Base-by-base conservation (phyloP, 2,113 vertebrate species). In the Thamnophis sirtalis region DNA sequence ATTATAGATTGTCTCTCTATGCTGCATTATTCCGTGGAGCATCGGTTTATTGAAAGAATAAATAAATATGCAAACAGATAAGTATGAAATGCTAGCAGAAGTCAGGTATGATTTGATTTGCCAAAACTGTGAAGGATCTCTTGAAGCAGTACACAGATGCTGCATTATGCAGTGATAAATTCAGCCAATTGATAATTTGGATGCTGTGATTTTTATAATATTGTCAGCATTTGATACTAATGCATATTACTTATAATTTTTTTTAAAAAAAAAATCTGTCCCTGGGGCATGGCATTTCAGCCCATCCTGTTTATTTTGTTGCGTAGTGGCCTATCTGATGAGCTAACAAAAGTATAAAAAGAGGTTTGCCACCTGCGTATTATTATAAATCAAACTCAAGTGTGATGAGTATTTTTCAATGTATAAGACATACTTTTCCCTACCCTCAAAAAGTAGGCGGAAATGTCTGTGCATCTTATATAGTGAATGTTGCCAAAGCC, bases 1-100 rank as follows among this genome's bases (percentile, higher is more conserved):
- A 68, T 68, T 68, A 88, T 84, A 84, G 5, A 1, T 89, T 90
- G 90, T 84, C 6, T 95, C 15, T 92, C 68, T 38, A 56, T 28
- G 56, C 24, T 43, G 90, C 10, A 60, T 26, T 92, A 10, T 10
- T 84, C 56, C 63, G 92, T 88, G 33, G 68, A 80, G 33, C 33
- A 38, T 80, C 2, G 6, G 33, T 38, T 80, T 38, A 38, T 38
- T 80, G 68, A 80, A 80, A 80, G 5, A 80, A 38, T 80, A 38
- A 68, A 68, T n/a, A n/a, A 80, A 38, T 38, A 38, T 38, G 68
- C 68, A 80, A 80, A 80, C 68, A 80, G 68, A 80, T 38, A 80
- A 80, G 38, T 19, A 73, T 33, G 38, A 80, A 73, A 73, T 73
- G 68, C 5, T 38, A 73, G 68, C 68, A 73, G 68, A 73, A 73